A percentile compares a stretch with the other conserved stretches of the same genome.
Conservation (phyloP, 2,797 vertebrate genomes). For the Manis javanica region DNA sequence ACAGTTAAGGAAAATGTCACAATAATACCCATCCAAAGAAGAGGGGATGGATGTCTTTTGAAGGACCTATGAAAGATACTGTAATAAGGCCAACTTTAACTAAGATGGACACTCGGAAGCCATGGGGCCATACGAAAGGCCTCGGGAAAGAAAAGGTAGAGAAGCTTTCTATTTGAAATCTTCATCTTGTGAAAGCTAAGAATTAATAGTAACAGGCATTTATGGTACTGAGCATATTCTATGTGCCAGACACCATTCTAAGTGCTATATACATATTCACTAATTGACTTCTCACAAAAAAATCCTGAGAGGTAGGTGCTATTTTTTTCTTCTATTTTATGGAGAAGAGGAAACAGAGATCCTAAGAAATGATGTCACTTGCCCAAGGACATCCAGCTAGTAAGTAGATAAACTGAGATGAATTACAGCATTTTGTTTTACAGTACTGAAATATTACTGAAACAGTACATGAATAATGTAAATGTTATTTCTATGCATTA, state of each 20-base stretch:
- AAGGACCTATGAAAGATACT: background rate
- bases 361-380: slow-evolving; percentile 17
- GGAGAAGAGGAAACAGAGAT: background rate
- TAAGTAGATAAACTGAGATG: slow-evolving; percentile 8
- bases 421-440: background rate
- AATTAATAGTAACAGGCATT: background rate
- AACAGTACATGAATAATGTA: slow-evolving; percentile 41
- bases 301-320: background rate
- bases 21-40: slow-evolving; percentile 12
- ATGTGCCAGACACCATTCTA: background rate
- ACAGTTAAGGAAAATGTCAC: slow-evolving; percentile 11
- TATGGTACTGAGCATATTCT: background rate
- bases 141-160: background rate
- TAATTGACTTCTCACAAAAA: slow-evolving; percentile 14
- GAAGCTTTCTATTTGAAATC: background rate
- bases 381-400: background rate
- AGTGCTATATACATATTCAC: slow-evolving; percentile 7
- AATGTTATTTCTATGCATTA: slow-evolving; percentile 26
- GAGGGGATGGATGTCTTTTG: background rate
- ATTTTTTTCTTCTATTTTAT: slow-evolving; percentile 37
- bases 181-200: background rate
- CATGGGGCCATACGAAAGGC: background rate
- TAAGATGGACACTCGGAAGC: background rate
- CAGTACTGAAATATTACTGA: slow-evolving; percentile 44
- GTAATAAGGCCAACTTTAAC: background rate